A percentile compares a stretch with the other conserved stretches of the same genome.
Conservation (phyloP, 2,888 invertebrate genomes). For the Leptopilina syphax region DNA sequence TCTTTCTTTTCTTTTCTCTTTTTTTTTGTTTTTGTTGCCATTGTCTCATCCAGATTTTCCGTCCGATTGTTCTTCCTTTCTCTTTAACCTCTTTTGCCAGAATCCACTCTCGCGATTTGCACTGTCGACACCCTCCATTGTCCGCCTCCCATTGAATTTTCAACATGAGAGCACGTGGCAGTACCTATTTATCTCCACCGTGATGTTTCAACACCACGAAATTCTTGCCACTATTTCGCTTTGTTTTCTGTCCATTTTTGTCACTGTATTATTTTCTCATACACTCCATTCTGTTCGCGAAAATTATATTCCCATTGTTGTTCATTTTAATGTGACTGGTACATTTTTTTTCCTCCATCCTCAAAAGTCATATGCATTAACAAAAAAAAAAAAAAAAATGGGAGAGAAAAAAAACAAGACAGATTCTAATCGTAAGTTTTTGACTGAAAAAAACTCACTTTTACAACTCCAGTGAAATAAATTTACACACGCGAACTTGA, state of each 20-base stretch:
- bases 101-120: constrained; percentile 24
- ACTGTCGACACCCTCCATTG: constrained; percentile 36
- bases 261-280: constrained; percentile 10
- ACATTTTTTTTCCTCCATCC: no score
- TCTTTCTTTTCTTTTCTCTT: no score
- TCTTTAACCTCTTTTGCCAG: constrained; percentile 36
- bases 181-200: constrained; percentile 25
- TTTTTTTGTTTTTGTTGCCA: constrained; percentile 1
- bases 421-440: no score
- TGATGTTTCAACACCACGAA: constrained; percentile 31
- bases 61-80: constrained; percentile 38
- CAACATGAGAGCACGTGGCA: constrained; percentile 32
- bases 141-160: constrained; percentile 28
- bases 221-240: constrained; percentile 21
- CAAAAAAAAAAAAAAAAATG: not conserved
- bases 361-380: not conserved
- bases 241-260: constrained; percentile 31
- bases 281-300: not conserved
- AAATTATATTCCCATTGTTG: constrained; percentile 2
- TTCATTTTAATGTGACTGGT: constrained; percentile 2
- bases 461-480: not conserved
- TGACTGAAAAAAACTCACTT: not conserved
- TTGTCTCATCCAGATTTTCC: constrained; percentile 40
- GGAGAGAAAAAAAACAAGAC: no score
- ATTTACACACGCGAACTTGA: no score